phyloP scores from a whole-genome alignment of 2,113 vertebrate genomes.

The Oplegnathus fasciatus region DNA sequence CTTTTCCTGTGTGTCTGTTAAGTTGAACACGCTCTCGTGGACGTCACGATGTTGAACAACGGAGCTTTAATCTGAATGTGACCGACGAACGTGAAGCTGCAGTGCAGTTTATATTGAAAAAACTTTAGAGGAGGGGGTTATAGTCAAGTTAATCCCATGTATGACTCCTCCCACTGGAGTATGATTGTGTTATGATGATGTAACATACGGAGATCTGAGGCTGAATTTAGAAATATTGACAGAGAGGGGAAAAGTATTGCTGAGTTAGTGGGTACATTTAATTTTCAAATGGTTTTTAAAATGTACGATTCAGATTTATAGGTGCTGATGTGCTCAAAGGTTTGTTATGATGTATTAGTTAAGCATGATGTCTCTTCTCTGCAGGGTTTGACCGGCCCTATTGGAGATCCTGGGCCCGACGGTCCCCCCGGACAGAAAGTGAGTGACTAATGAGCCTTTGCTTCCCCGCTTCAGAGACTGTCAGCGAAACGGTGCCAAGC shows the following conservation, averaged over 20 bases:
- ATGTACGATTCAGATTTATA: not conserved
- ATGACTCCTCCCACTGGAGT: slow-evolving; percentile 56
- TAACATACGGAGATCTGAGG: not conserved
- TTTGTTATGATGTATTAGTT: slow-evolving; percentile 53
- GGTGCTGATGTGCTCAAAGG: not conserved
- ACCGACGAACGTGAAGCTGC: not conserved
- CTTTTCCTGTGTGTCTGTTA: slow-evolving; percentile 54
- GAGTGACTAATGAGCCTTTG: slow-evolving; percentile 79
- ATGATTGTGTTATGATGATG: slow-evolving; percentile 38
- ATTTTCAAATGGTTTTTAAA: not conserved
- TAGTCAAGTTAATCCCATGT: slow-evolving; percentile 29
- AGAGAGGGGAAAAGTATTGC: not conserved
- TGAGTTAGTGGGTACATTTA: not conserved
- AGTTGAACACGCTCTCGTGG: slow-evolving; percentile 13
- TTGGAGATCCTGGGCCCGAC: slow-evolving; percentile 89
- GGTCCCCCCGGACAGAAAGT: slow-evolving; percentile 95
- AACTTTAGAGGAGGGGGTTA: slow-evolving; percentile 1
- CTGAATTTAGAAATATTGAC: not conserved
- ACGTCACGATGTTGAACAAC: not conserved
- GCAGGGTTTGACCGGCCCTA: slow-evolving; percentile 94
- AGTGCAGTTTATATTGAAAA: slow-evolving; percentile 22
- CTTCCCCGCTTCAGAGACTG: slow-evolving; percentile 60
- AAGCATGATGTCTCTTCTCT: slow-evolving; percentile 62
- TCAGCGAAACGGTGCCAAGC: slow-evolving; percentile 68
- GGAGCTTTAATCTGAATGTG: not conserved